Evolutionary conservation across 30 jellyfish, hydroid and myxozoan species (phyloP).

Genomic region (Nemopilema nomurai): DNA sequence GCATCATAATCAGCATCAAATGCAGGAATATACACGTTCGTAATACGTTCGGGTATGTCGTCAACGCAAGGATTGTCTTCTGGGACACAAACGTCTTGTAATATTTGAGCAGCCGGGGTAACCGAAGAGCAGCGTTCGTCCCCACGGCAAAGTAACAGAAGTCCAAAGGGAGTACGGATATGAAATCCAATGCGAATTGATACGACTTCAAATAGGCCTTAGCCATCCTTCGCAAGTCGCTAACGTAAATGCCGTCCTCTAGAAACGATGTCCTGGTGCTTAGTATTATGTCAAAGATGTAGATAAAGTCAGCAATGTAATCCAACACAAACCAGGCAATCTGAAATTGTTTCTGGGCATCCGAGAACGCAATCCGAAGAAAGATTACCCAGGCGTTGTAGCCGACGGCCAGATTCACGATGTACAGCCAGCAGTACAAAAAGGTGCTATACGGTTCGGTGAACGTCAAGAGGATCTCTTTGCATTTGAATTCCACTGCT

Average conservation of each 20-base stretch:
- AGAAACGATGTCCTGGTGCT: conserved; percentile 74
- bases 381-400: conserved; percentile 88
- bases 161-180: conserved; percentile 81
- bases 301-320: conserved; percentile 74
- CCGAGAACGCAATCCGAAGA: conserved; percentile 75
- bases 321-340: conserved; percentile 78
- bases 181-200: conserved; percentile 65
- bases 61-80: conserved; percentile 83
- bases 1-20: conserved; percentile 87
- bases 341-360: conserved; percentile 62
- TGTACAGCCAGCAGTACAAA: conserved; percentile 74
- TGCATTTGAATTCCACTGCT: neutral
- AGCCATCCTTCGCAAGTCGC: conserved; percentile 58
- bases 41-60: conserved; percentile 78
- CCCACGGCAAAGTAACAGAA: conserved; percentile 45
- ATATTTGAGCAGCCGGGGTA: conserved; percentile 80
- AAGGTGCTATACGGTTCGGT: conserved; percentile 89
- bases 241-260: conserved; percentile 88
- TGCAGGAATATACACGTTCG: conserved; percentile 85
- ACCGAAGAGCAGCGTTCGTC: conserved; percentile 67
- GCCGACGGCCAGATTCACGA: conserved; percentile 74
- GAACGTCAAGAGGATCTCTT: neutral
- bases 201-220: conserved; percentile 61
- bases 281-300: conserved; percentile 73
- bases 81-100: conserved; percentile 72